Percentiles rank a stretch among this genome's conserved stretches.
Evolutionary conservation across 2,888 invertebrate genomes (phyloP).

Genomic region (Osmoderma eremita): DNA sequence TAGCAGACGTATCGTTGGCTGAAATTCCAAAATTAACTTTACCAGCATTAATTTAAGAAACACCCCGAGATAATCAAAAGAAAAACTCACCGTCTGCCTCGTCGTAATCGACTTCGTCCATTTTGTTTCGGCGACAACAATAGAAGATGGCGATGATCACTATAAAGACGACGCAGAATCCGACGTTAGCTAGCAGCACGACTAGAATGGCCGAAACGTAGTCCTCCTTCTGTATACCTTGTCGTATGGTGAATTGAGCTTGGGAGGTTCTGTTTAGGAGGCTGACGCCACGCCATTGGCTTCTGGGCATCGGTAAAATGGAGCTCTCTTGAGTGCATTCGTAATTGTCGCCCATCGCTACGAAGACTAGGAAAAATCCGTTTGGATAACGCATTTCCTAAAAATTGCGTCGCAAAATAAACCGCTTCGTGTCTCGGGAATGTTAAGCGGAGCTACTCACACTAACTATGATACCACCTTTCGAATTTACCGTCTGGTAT

Average conservation of each 20-base stretch:
- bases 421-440: background rate
- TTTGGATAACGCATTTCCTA: conserved; percentile 63
- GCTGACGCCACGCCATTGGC: background rate
- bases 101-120: conserved; percentile 14
- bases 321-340: conserved; percentile 64
- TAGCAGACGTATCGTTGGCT: background rate
- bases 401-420: too few relatives aligned
- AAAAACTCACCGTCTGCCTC: conserved; percentile 23
- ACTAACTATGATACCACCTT: conserved; percentile 80
- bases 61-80: background rate
- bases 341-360: conserved; percentile 75
- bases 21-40: background rate
- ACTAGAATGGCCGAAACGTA: conserved; percentile 70
- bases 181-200: conserved; percentile 66
- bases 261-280: conserved; percentile 56
- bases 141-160: conserved; percentile 58
- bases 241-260: conserved; percentile 65
- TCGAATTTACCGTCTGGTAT: conserved; percentile 79
- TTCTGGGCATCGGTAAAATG: conserved; percentile 55
- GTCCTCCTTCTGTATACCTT: conserved; percentile 70
- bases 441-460: conserved; percentile 69
- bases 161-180: conserved; percentile 66
- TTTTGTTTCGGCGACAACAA: conserved; percentile 30
- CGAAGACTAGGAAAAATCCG: conserved; percentile 83
- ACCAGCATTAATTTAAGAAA: conserved; percentile 13